Evolutionary conservation across 2,888 invertebrate species (phyloP), one percentile per base, ranked within the genome.

Genomic region (Dione vanillae): DNA sequence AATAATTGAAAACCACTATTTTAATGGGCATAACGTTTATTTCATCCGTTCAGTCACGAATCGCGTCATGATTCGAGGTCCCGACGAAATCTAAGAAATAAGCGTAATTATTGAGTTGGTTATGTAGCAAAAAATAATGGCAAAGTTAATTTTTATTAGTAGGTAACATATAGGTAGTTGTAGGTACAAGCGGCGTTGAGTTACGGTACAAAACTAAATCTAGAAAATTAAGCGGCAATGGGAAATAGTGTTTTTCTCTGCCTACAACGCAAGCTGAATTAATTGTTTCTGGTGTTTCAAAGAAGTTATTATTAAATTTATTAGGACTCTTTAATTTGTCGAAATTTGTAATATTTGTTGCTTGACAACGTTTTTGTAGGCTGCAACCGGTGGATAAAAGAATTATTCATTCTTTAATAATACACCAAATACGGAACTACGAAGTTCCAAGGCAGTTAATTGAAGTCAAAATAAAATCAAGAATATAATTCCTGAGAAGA

Each of bases 1-100:
- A 81, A 84, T 88, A 85, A 87, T 85, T 83, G 84, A 80, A 86
- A 85, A 84, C 56, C 56, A 64, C 64, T 64, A 51, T 64, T 65
- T 69, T 74, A 74, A 74, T 74, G 72, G 62, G 66, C 59, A 65
- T 68, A 70, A 71, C 66, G 70, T 52, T 70, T 72, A 72, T 68
- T 69, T 66, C 70, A 62, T 68, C 67, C 72, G 70, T 54, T 68
- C 66, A 74, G 74, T 74, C 74, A 74, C 74, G 74, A 74, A 47
- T 56, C 56, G 40, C 65, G 72, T 64, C 69, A 69, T 69, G 71
- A 71, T 69, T 70, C 66, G 61, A 69, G 69, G 58, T 45, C 51
- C 72, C 65, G 41, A 67, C 64, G 45, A 70, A 72, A 74, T 67
- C 56, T 66, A 68, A 61, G 71, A 51, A 58, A 52, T 20, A 67